Percentiles rank a stretch among this genome's conserved stretches.
These are phyloP conservation scores for Drosophila acutilabella DNA, from an alignment of 2,888 invertebrate species.

Conservation along the genomic window DNA sequence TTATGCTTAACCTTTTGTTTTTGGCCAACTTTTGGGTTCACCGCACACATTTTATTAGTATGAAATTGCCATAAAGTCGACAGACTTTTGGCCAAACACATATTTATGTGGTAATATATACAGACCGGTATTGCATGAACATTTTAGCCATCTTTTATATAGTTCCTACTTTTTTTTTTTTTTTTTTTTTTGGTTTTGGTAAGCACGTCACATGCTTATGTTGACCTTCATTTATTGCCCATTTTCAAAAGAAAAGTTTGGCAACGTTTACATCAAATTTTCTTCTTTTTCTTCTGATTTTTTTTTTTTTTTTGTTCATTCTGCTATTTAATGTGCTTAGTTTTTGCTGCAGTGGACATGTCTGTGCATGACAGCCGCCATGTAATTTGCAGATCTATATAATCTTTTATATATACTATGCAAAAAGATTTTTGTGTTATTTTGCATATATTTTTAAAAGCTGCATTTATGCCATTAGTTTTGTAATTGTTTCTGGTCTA, in stretches of 20 bases:
- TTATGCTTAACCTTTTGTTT: constrained; percentile 31
- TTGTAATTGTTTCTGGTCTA: too few relatives aligned
- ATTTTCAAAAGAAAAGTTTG: constrained; percentile 60
- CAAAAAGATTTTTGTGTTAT: too few relatives aligned
- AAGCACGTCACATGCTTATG: constrained; percentile 50
- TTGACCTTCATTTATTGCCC: constrained; percentile 70
- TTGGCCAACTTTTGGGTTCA: constrained; percentile 45
- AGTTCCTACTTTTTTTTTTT: too few relatives aligned
- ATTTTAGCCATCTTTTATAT: constrained; percentile 24
- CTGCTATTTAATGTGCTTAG: constrained; percentile 41
- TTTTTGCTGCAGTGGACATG: constrained; percentile 43
- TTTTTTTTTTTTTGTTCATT: constrained; percentile 9
- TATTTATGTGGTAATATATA: constrained; percentile 7
- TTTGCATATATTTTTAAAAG: not conserved
- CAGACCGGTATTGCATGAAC: constrained; percentile 30
- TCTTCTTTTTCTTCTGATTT: constrained; percentile 4
- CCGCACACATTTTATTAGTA: constrained; percentile 37
- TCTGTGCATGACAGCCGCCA: constrained; percentile 15
- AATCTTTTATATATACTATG: not conserved
- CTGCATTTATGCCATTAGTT: too few relatives aligned
- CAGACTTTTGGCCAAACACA: constrained; percentile 16
- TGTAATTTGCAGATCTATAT: constrained; percentile 6
- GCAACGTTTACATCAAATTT: constrained; percentile 44
- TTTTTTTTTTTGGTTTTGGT: not conserved
- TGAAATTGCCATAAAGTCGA: constrained; percentile 50